phyloP scores from a whole-genome alignment of 2,113 vertebrate species.

The Alouatta palliata region DNA sequence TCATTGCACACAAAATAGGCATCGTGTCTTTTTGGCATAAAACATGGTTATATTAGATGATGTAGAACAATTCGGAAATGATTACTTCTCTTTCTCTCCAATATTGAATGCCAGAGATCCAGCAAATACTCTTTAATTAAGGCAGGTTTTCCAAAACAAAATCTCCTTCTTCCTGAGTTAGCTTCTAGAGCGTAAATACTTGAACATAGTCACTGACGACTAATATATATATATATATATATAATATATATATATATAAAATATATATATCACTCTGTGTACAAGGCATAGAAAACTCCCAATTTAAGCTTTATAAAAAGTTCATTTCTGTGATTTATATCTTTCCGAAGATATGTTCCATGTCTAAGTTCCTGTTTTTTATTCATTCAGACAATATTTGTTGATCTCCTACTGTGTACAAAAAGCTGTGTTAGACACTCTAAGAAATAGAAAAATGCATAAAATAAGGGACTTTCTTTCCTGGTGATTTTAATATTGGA shows the following conservation, averaged over 20 bases:
- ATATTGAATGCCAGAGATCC: slow-evolving; percentile 28
- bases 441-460: background rate
- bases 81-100: slow-evolving; percentile 2
- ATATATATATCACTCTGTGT: background rate
- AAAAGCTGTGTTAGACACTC: background rate
- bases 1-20: background rate
- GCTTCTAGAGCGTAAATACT: slow-evolving; percentile 25
- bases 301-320: background rate
- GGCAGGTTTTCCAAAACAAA: slow-evolving; percentile 51
- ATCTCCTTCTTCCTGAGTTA: background rate
- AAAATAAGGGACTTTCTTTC: background rate
- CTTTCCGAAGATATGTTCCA: background rate
- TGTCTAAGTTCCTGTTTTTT: background rate
- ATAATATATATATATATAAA: background rate
- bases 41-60: background rate
- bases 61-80: slow-evolving; percentile 35
- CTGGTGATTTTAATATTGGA: background rate
- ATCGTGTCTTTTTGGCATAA: background rate
- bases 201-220: slow-evolving; percentile 12
- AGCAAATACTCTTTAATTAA: slow-evolving; percentile 52
- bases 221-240: background rate
- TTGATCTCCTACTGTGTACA: background rate
- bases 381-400: background rate
- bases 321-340: background rate
- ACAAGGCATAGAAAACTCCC: background rate